phyloP scores from a whole-genome alignment of 2,113 vertebrate species.

The Rhadina sibilatrix region DNA sequence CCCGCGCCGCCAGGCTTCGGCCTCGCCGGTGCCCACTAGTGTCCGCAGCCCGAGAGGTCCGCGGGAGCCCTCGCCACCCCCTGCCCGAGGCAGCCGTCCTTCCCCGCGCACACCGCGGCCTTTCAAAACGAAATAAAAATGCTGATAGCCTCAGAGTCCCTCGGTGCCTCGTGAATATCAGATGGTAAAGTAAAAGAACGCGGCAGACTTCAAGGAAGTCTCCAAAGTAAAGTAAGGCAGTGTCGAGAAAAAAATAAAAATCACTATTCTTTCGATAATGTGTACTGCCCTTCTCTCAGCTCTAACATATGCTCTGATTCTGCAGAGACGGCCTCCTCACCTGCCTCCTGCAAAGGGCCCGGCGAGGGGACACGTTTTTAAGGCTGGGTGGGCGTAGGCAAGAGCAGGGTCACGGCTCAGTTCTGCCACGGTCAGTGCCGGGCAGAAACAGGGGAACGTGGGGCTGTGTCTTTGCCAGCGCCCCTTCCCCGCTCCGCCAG shows the following conservation, averaged over 20 bases:
- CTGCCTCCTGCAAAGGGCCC: not conserved
- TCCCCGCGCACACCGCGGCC: not conserved
- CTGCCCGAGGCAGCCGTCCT: not conserved
- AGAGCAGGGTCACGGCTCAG: not conserved
- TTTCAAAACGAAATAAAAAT: not conserved
- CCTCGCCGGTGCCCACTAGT: not conserved
- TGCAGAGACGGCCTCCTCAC: not conserved
- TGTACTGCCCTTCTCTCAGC: not conserved
- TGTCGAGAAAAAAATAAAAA: not conserved
- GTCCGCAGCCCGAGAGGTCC: not conserved
- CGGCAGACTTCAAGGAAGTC: not conserved
- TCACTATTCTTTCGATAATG: rapidly evolving
- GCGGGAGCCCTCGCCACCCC: too few relatives aligned
- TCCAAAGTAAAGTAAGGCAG: not conserved
- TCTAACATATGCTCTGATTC: not conserved
- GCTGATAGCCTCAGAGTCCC: not conserved
- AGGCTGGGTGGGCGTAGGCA: not conserved
- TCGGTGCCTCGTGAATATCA: not conserved
- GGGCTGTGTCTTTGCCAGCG: not conserved
- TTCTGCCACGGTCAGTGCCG: too few relatives aligned
- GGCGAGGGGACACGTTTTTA: not conserved
- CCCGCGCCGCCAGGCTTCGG: not conserved
- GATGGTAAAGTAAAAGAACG: not conserved
- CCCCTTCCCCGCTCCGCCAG: too few relatives aligned
- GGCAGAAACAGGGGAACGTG: not conserved